Percentiles rank a stretch among this genome's conserved stretches.
Conservation (phyloP, 2,797 vertebrate species). For the Premnoplex brunnescens region DNA sequence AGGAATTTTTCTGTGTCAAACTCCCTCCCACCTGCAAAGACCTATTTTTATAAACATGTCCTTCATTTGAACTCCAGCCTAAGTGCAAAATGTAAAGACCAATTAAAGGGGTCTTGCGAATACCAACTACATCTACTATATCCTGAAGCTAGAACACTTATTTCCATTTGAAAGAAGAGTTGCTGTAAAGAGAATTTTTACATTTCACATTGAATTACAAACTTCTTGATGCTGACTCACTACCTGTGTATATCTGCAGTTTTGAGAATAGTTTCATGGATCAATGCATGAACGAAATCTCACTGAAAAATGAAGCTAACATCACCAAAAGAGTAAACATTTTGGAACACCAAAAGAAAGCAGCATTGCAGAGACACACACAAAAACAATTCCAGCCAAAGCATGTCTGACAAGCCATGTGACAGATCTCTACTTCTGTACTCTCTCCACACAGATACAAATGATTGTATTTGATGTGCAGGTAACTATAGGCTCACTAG, state of each 20-base stretch:
- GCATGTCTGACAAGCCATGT: background rate
- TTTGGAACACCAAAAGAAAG: background rate
- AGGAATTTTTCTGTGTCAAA: background rate
- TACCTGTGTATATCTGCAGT: background rate
- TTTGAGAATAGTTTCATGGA: background rate
- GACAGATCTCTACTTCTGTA: background rate
- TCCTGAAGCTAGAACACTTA: background rate
- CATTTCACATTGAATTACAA: background rate
- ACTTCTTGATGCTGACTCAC: background rate
- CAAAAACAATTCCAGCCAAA: background rate
- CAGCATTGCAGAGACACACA: background rate
- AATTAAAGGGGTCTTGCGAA: background rate
- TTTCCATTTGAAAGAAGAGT: slow-evolving; percentile 6
- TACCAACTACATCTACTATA: background rate
- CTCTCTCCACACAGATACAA: background rate
- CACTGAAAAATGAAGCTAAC: background rate
- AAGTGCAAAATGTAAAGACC: background rate
- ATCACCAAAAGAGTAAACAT: background rate
- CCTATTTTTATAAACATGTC: background rate
- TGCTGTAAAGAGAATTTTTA: background rate
- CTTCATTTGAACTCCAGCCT: background rate
- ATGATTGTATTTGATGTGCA: background rate
- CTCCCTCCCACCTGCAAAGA: background rate
- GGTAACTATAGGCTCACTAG: background rate
- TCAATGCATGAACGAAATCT: background rate